A percentile compares a stretch with the other conserved stretches of the same genome.
Conservation (phyloP, 2,888 invertebrate genomes). For the Steromphala cineraria region DNA sequence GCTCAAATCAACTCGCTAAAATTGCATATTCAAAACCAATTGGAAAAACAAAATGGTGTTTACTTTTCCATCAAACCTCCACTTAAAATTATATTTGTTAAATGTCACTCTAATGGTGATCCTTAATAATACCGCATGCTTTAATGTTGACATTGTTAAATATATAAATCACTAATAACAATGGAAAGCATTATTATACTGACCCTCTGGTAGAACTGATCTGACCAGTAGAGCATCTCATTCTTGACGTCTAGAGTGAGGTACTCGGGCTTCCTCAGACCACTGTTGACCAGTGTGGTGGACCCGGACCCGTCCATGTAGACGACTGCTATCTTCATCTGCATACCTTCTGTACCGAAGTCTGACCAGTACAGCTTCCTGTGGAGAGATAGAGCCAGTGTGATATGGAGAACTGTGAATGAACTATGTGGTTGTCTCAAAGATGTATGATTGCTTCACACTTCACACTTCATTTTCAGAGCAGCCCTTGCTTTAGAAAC, state of each 20-base stretch:
- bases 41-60: too few species aligned
- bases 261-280: slow-evolving; percentile 83
- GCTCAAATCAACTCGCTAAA: too few species aligned
- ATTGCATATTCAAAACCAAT: too few species aligned
- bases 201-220: slow-evolving; percentile 75
- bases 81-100: too few species aligned
- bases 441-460: too few species aligned
- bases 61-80: too few species aligned
- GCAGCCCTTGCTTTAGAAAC: too few species aligned
- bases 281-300: slow-evolving; percentile 82
- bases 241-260: slow-evolving; percentile 87
- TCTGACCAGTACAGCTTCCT: slow-evolving; percentile 96
- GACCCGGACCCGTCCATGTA: slow-evolving; percentile 95
- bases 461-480: too few species aligned
- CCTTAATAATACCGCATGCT: too few species aligned
- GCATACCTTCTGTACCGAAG: slow-evolving; percentile 90
- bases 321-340: slow-evolving; percentile 87
- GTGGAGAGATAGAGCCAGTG: slow-evolving; percentile 42
- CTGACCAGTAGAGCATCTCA: slow-evolving; percentile 91
- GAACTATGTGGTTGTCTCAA: not conserved
- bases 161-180: not conserved
- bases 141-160: not conserved
- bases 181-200: not conserved
- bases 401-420: too few species aligned
- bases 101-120: too few species aligned